These are phyloP conservation scores for Chiloscyllium punctatum DNA, from an alignment of 2,797 vertebrate genomes.

Conservation along the genomic window DNA sequence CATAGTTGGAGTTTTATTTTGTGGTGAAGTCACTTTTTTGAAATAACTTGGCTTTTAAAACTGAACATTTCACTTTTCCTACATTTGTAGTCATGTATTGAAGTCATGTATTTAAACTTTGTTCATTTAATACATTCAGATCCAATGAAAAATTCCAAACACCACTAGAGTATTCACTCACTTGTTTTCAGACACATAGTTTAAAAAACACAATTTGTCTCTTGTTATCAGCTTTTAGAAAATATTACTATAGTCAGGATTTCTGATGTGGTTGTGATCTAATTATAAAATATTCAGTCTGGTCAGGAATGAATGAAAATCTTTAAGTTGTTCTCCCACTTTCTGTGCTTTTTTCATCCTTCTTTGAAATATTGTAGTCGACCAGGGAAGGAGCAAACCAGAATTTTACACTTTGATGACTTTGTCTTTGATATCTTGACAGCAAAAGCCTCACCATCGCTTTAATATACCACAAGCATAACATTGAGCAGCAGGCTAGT, in stretches of 20 bases:
- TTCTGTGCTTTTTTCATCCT: constrained; percentile 68
- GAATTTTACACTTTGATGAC: constrained; percentile 94
- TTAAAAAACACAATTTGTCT: background rate
- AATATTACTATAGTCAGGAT: background rate
- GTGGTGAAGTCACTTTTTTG: background rate
- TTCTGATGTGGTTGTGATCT: constrained; percentile 25
- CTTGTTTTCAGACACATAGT: background rate
- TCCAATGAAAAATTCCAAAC: background rate
- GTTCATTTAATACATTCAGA: background rate
- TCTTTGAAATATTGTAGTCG: constrained; percentile 68
- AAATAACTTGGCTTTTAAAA: background rate
- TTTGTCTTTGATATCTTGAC: constrained; percentile 93
- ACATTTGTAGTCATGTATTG: background rate
- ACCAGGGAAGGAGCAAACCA: constrained; percentile 71
- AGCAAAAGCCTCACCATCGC: constrained; percentile 80
- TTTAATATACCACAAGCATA: constrained; percentile 77
- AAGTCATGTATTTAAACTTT: background rate
- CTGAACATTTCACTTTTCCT: background rate
- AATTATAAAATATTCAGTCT: constrained; percentile 30
- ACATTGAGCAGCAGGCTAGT: constrained; percentile 83
- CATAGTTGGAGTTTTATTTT: background rate
- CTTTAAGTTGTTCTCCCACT: constrained; percentile 46
- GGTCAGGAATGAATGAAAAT: constrained; percentile 21
- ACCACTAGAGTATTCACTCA: background rate
- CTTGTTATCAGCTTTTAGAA: background rate